Base-by-base conservation (phyloP, 2,888 invertebrate genomes). In the Rutpela maculata region DNA sequence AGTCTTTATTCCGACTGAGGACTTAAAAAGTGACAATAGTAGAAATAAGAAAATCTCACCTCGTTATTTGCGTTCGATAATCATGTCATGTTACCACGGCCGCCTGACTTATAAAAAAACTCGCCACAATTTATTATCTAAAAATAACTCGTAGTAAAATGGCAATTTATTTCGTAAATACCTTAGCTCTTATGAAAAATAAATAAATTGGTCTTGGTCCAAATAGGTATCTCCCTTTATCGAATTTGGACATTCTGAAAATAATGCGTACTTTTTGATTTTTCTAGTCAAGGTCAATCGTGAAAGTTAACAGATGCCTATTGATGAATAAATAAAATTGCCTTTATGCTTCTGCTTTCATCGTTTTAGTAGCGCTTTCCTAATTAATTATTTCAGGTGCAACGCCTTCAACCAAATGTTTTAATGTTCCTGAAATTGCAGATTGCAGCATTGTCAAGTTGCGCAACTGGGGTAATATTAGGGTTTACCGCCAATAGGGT, bases 281-380 rank as follows among this genome's bases (percentile, higher is more conserved):
- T 66, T 76, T 72, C 76, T 75, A 72, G 80, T 84, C 86, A 87
- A 87, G 87, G 87, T 86, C 86, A 84, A 70, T 80, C 83, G 85
- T 85, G 86, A 87, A 87, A 87, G 86, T 86, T 83, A 73, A 70
- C 81, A 77, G 78, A 77, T 78, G 80, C 79, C 72, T 79, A 79
- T 77, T 69, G 78, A 78, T 75, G 56, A 35, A 76, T 68, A 73
- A 70, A 68, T 56, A 75, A 71, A 74, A 15, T 67, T 19, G 55
- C 67, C 22, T 67, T 66, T 67, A 35, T 60, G 67, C 19, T 75
- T 50, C 50, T 68, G 76, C 80, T 79, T 77, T 60, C 12, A 35
- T 59, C 78, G 67, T n/a, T 62, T 63, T 38, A 72, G 17, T 65
- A 71, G 55, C 68, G 55, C 63, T 19, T 70, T 43, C 19, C 62